These are phyloP conservation scores for Halocynthia aurantium DNA, from an alignment of 23 tunicate genomes.

Conservation along the genomic window DNA sequence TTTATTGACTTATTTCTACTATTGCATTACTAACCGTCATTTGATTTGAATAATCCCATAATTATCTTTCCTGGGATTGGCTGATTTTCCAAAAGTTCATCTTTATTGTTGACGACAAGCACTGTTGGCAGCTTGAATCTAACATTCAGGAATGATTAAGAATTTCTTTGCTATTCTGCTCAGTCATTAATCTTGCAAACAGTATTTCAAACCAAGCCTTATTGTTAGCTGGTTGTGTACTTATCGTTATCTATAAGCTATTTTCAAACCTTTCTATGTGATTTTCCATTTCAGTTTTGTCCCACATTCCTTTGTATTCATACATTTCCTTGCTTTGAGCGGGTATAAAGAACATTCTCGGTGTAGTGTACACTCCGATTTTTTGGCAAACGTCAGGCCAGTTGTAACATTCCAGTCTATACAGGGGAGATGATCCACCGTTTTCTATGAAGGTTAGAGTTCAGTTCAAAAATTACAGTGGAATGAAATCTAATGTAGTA, in stretches of 20 bases:
- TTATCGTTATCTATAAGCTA: background rate
- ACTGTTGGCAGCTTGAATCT: too few species aligned
- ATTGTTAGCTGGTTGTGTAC: background rate
- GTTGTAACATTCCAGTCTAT: conserved; percentile 83
- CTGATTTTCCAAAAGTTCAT: too few species aligned
- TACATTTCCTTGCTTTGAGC: background rate
- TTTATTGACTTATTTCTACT: too few species aligned
- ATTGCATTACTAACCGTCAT: conserved; percentile 5
- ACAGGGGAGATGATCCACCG: conserved; percentile 25
- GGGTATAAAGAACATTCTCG: conserved; percentile 56
- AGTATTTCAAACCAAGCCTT: background rate
- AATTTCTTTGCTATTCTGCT: too few species aligned
- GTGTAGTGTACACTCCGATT: conserved; percentile 47
- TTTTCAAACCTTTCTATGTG: conserved; percentile 35
- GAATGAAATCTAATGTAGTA: background rate
- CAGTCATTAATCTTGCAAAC: too few species aligned
- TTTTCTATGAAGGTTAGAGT: background rate
- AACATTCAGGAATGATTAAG: too few species aligned
- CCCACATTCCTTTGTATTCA: conserved; percentile 67
- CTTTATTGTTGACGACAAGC: too few species aligned
- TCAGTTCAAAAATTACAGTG: background rate
- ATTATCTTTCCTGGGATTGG: background rate
- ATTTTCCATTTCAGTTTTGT: conserved; percentile 16
- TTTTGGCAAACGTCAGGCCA: conserved; percentile 89
- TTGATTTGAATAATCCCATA: conserved; percentile 18